phyloP scores from a whole-genome alignment of 2,888 invertebrate genomes.

The Mactromeris polynyma region DNA sequence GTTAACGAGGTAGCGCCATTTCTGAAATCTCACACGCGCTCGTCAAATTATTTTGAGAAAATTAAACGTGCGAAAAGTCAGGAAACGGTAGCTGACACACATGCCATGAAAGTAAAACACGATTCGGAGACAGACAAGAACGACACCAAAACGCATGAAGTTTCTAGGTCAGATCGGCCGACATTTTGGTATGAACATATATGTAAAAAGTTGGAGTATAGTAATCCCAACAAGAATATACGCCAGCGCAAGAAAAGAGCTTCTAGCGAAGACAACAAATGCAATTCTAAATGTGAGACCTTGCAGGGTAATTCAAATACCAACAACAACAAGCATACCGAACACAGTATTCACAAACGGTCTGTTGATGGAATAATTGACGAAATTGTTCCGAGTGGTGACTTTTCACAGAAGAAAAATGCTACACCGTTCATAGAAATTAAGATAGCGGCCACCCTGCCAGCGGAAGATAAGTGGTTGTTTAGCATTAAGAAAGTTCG shows the following conservation, averaged over 20 bases:
- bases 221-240: neutral
- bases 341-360: neutral
- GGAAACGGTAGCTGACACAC: neutral
- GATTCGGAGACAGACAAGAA: neutral
- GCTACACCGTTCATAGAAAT: constrained; percentile 21
- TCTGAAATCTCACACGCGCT: neutral
- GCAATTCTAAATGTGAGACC: neutral
- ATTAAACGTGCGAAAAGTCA: neutral
- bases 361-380: neutral
- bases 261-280: neutral
- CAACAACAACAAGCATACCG: neutral
- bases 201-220: neutral
- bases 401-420: neutral
- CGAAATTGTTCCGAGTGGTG: neutral
- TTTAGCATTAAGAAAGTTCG: constrained; percentile 81
- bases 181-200: neutral
- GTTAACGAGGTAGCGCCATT: neutral
- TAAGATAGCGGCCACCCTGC: constrained; percentile 77
- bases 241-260: neutral
- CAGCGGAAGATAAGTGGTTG: constrained; percentile 71
- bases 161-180: neutral
- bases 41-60: neutral
- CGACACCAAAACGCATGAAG: neutral
- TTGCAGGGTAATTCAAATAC: neutral
- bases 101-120: neutral